phyloP scores from a whole-genome alignment of 1,140 invertebrate species.

The Delia radicum region DNA sequence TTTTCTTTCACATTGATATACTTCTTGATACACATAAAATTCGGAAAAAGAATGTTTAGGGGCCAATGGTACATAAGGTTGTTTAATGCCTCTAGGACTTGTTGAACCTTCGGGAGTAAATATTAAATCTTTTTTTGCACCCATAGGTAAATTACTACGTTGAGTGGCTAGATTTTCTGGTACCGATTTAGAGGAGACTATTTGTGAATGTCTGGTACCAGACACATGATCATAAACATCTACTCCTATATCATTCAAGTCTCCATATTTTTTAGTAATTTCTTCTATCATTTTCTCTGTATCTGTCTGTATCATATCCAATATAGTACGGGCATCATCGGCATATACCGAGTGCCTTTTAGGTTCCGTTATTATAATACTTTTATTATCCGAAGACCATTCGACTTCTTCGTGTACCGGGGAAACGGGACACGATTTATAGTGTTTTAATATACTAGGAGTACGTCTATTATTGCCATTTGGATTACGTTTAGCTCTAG shows the following conservation, averaged over 20 bases:
- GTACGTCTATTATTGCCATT: slow-evolving; percentile 54
- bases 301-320: slow-evolving; percentile 63
- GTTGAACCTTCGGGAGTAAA: neutral
- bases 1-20: slow-evolving; percentile 50
- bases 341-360: slow-evolving; percentile 53
- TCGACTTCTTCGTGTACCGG: slow-evolving; percentile 69
- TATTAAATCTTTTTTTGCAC: neutral
- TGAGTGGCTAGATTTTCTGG: slow-evolving; percentile 37
- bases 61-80: slow-evolving; percentile 42
- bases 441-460: slow-evolving; percentile 66
- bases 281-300: slow-evolving; percentile 66
- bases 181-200: slow-evolving; percentile 43
- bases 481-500: slow-evolving; percentile 42
- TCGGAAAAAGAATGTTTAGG: slow-evolving; percentile 70
- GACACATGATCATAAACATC: slow-evolving; percentile 52
- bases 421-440: slow-evolving; percentile 68
- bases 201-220: slow-evolving; percentile 30
- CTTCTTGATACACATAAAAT: slow-evolving; percentile 70
- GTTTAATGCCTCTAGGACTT: slow-evolving; percentile 34
- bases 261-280: slow-evolving; percentile 63
- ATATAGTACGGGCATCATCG: slow-evolving; percentile 62
- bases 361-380: slow-evolving; percentile 38
- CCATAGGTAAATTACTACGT: slow-evolving; percentile 16
- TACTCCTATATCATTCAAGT: slow-evolving; percentile 57
- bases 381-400: slow-evolving; percentile 56